These are phyloP conservation scores for Anoplius nigerrimus DNA, from an alignment of 2,888 invertebrate genomes.

Conservation along the genomic window DNA sequence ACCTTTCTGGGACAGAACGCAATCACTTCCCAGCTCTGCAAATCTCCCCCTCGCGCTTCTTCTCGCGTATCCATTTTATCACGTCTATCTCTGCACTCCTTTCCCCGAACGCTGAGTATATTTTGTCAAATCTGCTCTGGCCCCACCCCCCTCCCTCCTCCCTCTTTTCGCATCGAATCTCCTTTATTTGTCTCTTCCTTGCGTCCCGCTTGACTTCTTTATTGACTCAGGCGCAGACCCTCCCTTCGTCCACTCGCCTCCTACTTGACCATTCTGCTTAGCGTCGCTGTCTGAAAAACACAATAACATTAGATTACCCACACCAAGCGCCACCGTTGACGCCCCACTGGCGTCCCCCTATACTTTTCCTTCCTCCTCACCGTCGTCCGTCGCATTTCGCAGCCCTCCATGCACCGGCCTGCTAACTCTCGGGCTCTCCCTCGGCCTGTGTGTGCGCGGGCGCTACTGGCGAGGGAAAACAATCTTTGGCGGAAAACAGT, in stretches of 20 bases:
- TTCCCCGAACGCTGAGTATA: too few species aligned
- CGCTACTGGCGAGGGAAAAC: slow-evolving; percentile 54
- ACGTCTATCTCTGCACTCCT: too few species aligned
- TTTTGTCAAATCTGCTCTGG: too few species aligned
- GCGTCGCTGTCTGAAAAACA: slow-evolving; percentile 40
- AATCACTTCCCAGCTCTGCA: too few species aligned
- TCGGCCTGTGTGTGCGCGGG: slow-evolving; percentile 21
- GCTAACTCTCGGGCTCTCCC: slow-evolving; percentile 19
- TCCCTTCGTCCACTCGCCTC: background rate
- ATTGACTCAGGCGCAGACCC: background rate
- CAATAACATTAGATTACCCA: slow-evolving; percentile 54
- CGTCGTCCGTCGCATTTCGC: slow-evolving; percentile 5
- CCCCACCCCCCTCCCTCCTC: background rate
- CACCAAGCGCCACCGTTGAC: slow-evolving; percentile 25
- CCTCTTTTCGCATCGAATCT: background rate
- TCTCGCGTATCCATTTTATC: too few species aligned
- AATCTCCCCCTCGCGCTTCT: too few species aligned
- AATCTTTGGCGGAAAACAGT: slow-evolving; percentile 63
- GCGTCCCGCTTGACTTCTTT: background rate
- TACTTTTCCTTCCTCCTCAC: background rate
- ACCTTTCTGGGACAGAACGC: slow-evolving; percentile 43
- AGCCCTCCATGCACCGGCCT: slow-evolving; percentile 13
- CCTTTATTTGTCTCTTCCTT: too few species aligned
- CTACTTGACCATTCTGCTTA: slow-evolving; percentile 26
- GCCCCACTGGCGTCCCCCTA: slow-evolving; percentile 27